These are phyloP conservation scores for Hirudo medicinalis DNA, from an alignment of 1,140 invertebrate species.

Conservation along the genomic window DNA sequence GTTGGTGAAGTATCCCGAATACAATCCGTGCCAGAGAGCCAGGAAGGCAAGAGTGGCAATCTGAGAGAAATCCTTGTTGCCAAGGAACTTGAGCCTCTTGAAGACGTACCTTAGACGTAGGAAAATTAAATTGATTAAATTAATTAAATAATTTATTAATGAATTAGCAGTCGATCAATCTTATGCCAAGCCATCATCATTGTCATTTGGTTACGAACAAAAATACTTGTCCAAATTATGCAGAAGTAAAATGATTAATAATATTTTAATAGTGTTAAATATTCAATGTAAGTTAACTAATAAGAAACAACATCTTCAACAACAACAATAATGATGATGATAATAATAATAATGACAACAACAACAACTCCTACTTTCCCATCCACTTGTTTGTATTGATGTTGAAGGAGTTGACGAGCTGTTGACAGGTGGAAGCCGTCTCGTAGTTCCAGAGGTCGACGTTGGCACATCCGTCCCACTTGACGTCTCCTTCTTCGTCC, in stretches of 20 bases:
- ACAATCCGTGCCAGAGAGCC: conserved; percentile 82
- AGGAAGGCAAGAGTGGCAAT: conserved; percentile 65
- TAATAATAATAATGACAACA: too few relatives aligned
- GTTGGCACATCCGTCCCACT: conserved; percentile 75
- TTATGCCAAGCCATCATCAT: not conserved
- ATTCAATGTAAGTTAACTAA: not conserved
- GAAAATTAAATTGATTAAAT: conserved; percentile 22
- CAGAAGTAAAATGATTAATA: too few relatives aligned
- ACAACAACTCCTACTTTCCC: conserved; percentile 50
- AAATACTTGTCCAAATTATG: too few relatives aligned
- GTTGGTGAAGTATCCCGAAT: conserved; percentile 75
- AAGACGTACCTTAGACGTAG: conserved; percentile 63
- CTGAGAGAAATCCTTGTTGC: conserved; percentile 71
- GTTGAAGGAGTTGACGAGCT: conserved; percentile 77
- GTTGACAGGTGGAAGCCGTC: conserved; percentile 61
- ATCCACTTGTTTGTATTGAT: conserved; percentile 86
- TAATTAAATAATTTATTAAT: conserved; percentile 15
- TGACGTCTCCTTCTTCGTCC: conserved; percentile 44
- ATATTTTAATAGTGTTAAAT: too few relatives aligned
- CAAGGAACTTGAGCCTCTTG: conserved; percentile 76
- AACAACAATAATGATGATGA: not conserved
- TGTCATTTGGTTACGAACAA: too few relatives aligned
- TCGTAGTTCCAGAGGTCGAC: conserved; percentile 64
- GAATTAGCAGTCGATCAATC: not conserved
- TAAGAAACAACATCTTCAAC: too few relatives aligned